A percentile compares a stretch with the other conserved stretches of the same genome.
phyloP scores from a whole-genome alignment of 92 coral and sea anemone genomes.

The Metridium senile region DNA sequence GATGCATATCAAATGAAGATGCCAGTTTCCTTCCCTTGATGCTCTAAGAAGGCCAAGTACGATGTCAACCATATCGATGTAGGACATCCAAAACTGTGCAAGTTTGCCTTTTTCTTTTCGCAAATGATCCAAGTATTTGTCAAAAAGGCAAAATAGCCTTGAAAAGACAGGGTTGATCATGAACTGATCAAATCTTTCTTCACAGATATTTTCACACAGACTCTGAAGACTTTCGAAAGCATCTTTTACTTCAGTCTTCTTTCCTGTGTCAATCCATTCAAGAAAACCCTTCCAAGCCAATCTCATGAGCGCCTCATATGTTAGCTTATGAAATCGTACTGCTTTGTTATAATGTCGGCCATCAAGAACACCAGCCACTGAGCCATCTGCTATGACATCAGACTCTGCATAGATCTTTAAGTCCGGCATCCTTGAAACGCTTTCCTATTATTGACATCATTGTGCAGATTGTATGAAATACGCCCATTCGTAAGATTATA shows the following conservation, averaged over 20 bases:
- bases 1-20: slow-evolving; percentile 31
- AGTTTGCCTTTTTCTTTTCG: slow-evolving; percentile 37
- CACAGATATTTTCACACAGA: slow-evolving; percentile 31
- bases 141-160: background rate
- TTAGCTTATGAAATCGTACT: slow-evolving; percentile 51
- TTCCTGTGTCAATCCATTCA: slow-evolving; percentile 27
- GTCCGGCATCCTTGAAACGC: slow-evolving; percentile 65
- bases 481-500: slow-evolving; percentile 53
- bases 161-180: background rate
- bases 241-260: slow-evolving; percentile 21
- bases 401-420: slow-evolving; percentile 63
- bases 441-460: slow-evolving; percentile 45
- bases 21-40: slow-evolving; percentile 58
- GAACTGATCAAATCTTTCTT: slow-evolving; percentile 31
- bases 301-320: slow-evolving; percentile 44
- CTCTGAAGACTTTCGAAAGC: slow-evolving; percentile 30
- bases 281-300: slow-evolving; percentile 34
- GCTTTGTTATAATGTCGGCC: slow-evolving; percentile 63
- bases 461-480: slow-evolving; percentile 56
- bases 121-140: slow-evolving; percentile 20
- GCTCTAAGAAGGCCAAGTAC: slow-evolving; percentile 46
- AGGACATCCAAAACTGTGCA: slow-evolving; percentile 54
- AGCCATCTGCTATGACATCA: slow-evolving; percentile 61
- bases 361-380: slow-evolving; percentile 57
- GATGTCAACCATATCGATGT: slow-evolving; percentile 39